Base-by-base conservation (phyloP, 2,888 invertebrate species). In the Acanthopleura granulata region DNA sequence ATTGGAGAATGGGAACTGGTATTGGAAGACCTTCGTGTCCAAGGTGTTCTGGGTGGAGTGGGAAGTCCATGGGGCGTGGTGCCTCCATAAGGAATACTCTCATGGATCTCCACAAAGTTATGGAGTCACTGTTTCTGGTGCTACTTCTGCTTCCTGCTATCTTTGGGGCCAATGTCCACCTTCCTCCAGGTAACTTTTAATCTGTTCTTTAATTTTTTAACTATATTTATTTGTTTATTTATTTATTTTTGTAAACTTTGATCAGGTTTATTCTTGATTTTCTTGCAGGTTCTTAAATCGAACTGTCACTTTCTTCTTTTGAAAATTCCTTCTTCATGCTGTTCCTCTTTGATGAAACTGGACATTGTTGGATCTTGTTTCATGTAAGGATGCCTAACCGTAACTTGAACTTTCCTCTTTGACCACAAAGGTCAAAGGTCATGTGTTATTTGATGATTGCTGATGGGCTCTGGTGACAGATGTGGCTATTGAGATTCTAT, bases 121-220 rank as follows among this genome's bases (percentile, higher is more conserved):
- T 57, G 57, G 57, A 57, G 57, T n/a, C 57, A 12, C 22, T 57
- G 6, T 22, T 57, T 18, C 18, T 57, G 18, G 57, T 18, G 57
- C 22, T 57, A 57, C 22, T 18, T 22, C 57, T 57, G 6, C 18
- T 57, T 22, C 18, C 18, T 12, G 57, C 22, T 6, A 57, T 57
- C 57, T 57, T n/a, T 57, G 57, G n/a, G 18, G 57, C 57, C 57
- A 57, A 57, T 57, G 57, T 57, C 57, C 57, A 57, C 18, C 57
- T 57, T 18, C 3, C 57, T n/a, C 57, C 57, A 57, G 57, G 57
- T 57, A 57, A 57, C 18, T 6, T 22, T n/a, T 40, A 40, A 40
- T 40, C 9, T 40, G 3, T 40, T 40, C 40, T 40, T 40, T 40
- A 40, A 40, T 40, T 40, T 40, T 6, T 40, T 6, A 40, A 40